A percentile compares a stretch with the other conserved stretches of the same genome.
These are phyloP conservation scores for Engystomops pustulosus DNA, from an alignment of 2,113 vertebrate genomes.

Conservation along the genomic window DNA sequence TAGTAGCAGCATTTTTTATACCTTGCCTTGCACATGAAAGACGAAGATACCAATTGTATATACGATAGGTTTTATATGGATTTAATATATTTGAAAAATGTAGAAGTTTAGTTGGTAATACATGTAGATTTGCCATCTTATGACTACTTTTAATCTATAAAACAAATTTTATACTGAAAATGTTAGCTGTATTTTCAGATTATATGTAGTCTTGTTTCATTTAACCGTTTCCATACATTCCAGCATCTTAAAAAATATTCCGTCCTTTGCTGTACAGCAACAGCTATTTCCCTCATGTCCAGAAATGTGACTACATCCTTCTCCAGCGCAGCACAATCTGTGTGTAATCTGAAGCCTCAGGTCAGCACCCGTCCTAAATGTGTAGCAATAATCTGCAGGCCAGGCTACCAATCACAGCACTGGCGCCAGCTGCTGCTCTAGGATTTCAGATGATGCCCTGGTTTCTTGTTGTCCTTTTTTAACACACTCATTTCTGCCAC, in stretches of 20 bases:
- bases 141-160: too few species aligned
- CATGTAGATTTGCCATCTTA: too few species aligned
- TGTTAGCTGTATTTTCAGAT: too few species aligned
- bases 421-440: not conserved
- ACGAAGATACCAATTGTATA: too few species aligned
- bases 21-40: too few species aligned
- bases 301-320: not conserved
- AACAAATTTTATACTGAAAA: too few species aligned
- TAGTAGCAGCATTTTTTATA: too few species aligned
- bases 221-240: not conserved
- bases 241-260: not conserved
- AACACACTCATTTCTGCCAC: not conserved
- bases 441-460: not conserved
- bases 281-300: not conserved
- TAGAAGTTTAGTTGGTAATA: too few species aligned
- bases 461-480: not conserved
- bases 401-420: not conserved
- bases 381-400: not conserved
- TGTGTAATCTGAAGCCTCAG: not conserved
- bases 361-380: not conserved
- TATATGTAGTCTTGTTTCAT: too few species aligned
- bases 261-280: not conserved
- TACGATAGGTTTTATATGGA: too few species aligned
- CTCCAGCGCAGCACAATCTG: not conserved
- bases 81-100: too few species aligned